Evolutionary conservation across 2,888 invertebrate species (phyloP), one percentile per base, ranked within the genome.

Genomic region (Dione vanillae): DNA sequence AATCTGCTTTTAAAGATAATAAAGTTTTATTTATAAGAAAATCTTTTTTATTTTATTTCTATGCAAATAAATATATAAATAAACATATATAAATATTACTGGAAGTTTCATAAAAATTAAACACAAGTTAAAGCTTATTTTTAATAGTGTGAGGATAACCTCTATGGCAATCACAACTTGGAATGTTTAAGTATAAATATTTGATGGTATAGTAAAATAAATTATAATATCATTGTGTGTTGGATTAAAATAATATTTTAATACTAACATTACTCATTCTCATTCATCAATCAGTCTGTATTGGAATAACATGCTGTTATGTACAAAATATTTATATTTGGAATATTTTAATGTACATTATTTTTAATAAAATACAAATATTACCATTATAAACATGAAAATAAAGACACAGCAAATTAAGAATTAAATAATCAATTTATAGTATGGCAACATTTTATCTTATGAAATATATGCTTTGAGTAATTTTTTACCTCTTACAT

Each of bases 131-230:
- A 79, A 78, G 75, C 77, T 79, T 79, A 78, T 78, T 80, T 85
- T 83, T 88, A 85, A 86, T 88, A 82, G 79, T 83, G 83, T 82
- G 90, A 91, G 88, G 88, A 78, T 79, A 80, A 82, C 86, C 88
- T 89, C 87, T 88, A 89, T 89, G 89, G 88, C 89, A 86, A 89
- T 88, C 82, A 83, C 83, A 85, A 83, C 83, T 82, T 80, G 85
- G 76, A 80, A 79, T 79, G 79, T 81, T 71, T 69, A 69, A 76
- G 69, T 74, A 74, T 75, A 78, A 71, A 75, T 73, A 75, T 73
- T 72, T 70, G 67, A 75, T 71, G 74, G 70, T 78, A 71, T 74
- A 75, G 75, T 77, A 75, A 78, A 80, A 78, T 79, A 79, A 79
- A 79, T 79, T 79, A 78, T 72, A 75, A 49, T 83, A 80, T 72